Base-by-base conservation (phyloP, 2,797 vertebrate species). In the Takifugu rubripes region DNA sequence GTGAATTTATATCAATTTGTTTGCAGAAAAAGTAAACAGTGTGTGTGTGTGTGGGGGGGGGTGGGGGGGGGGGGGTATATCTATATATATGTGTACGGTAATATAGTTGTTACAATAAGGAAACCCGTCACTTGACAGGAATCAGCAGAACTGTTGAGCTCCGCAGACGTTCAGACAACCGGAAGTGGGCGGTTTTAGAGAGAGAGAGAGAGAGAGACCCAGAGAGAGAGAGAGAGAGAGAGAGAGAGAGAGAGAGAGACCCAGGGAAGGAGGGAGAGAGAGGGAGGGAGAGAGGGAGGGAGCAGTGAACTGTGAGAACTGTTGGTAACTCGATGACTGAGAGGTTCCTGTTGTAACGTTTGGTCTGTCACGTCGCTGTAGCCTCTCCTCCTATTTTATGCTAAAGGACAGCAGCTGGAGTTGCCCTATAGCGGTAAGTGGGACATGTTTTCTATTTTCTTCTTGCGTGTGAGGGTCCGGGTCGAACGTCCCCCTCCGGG, bases 381-480 rank as follows among this genome's bases (percentile, higher is more conserved):
- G 84, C 76, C 64, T 66, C 72, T 74, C 72, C 27, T 64, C 66
- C 56, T 75, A 12, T 81, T 90, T 83, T 81, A 88, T 84, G 86
- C 77, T 8, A 66, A 62, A 21, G 79, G 75, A 77, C 81, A 72
- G 61, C 83, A 57, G 68, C 70, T 59, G 43, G 66, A 21, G 64
- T 72, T 68, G 70, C 78, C 76, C 74, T 72, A 16, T 69, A 42
- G 72, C 87, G 89, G 91, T 90, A 71, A 72, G 88, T 64, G 49
- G 0, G 11, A 6, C 57, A 50, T 21, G 45, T 52, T 26, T 21
- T 0, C 6, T 46, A 49, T 25, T 63, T 36, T 46, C 62, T n/a
- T 2, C 14, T 0, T 11, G 27, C 3, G 50, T 5, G 29, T 5
- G 52, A 9, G 50, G 52, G 45, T 45, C 42, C n/a, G 42, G n/a